Evolutionary conservation across 2,113 vertebrate species (phyloP), one percentile per base, ranked within the genome.

Genomic region (Cranoglanis bouderius): DNA sequence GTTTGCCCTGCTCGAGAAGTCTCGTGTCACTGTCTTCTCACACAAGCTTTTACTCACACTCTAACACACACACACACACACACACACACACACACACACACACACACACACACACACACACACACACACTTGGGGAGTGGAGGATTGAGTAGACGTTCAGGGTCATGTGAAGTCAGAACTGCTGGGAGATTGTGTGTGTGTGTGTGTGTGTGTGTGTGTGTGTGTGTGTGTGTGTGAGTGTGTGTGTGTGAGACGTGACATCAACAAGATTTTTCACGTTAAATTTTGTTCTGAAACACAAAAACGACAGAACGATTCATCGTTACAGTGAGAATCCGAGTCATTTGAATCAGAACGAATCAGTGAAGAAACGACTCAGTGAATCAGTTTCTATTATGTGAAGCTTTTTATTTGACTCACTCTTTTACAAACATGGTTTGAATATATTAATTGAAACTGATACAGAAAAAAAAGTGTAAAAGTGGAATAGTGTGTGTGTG

Each of bases 1-100:
- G 90, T 91, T 88, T 91, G 83, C 88, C 90, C 90, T 84, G 75
- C 51, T 91, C 72, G 83, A 88, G 86, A 88, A 88, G 87, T 88
- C 84, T 67, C 29, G 55, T 91, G 88, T 91, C 90, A 89, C 77
- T 65, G 84, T 88, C 83, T 88, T 82, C 83, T 88, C 85, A 70
- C 74, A 75, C 55, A 49, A 65, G 38, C 40, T 46, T 84, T 59
- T 19, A 65, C 87, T 40, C 46, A 88, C 55, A 85, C 26, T 65
- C 74, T 59, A 72, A 91, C 77, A 67, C 65, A 57, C 32, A 83
- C 65, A 61, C 29, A 9, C 26, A 49, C 38, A 24, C 46, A 51
- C 78, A 81, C 78, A 53, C 78, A 81, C 78, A 59, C 84, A 59
- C 53, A 72, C 19, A 9, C 26, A 49, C 38, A 24, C 46, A 51